Evolutionary conservation across 2,797 vertebrate species (phyloP).

Genomic region (Pangasius sanitwongsei): DNA sequence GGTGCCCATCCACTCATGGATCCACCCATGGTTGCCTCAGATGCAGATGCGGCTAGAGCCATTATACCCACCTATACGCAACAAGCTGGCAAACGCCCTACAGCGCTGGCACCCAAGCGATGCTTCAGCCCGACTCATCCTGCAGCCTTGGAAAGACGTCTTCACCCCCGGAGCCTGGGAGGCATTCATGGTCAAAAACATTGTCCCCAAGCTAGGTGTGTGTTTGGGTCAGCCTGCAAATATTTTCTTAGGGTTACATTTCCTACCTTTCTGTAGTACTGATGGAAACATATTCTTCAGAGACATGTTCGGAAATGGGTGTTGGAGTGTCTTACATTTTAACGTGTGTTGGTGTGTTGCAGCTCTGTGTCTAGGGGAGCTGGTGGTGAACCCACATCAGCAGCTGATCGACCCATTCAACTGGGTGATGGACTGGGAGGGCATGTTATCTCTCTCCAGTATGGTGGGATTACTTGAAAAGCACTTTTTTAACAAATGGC

Average conservation of each 20-base stretch:
- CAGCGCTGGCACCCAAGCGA: slow-evolving; percentile 98
- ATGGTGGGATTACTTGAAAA: slow-evolving; percentile 93
- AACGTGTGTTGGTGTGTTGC: slow-evolving; percentile 10
- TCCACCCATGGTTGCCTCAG: slow-evolving; percentile 95
- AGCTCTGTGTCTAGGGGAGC: slow-evolving; percentile 91
- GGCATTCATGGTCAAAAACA: slow-evolving; percentile 98
- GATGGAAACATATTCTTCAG: not conserved
- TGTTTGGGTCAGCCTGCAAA: not conserved
- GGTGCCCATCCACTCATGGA: slow-evolving; percentile 97
- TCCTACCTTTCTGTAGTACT: not conserved
- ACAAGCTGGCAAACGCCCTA: slow-evolving; percentile 90
- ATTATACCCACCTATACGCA: slow-evolving; percentile 91
- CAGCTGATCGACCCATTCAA: slow-evolving; percentile 97
- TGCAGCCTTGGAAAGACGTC: slow-evolving; percentile 97
- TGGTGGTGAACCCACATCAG: slow-evolving; percentile 96
- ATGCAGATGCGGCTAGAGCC: slow-evolving; percentile 91
- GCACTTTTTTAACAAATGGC: slow-evolving; percentile 97
- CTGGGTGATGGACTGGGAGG: slow-evolving; percentile 98
- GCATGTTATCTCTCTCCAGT: slow-evolving; percentile 92
- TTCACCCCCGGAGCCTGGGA: slow-evolving; percentile 97
- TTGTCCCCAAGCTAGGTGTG: slow-evolving; percentile 94
- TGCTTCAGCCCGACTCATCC: slow-evolving; percentile 92
- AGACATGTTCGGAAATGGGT: not conserved
- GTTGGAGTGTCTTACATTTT: not conserved
- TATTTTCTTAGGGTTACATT: not conserved